phyloP scores from a whole-genome alignment of 2,888 invertebrate species.

The Oxystoma pomonae region DNA sequence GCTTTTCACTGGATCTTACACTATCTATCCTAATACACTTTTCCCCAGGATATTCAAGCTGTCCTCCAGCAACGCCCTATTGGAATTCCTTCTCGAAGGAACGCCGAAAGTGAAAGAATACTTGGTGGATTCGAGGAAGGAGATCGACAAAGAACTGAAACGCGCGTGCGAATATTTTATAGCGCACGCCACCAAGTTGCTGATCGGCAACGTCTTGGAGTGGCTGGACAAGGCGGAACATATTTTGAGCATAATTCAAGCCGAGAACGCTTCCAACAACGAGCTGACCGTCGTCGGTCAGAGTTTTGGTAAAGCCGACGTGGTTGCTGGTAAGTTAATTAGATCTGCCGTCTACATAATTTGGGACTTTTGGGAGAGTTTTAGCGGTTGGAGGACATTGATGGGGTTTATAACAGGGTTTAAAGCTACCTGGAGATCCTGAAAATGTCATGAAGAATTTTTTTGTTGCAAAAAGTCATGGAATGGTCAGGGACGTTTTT shows the following conservation, averaged over 20 bases:
- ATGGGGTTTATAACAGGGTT: too few species aligned
- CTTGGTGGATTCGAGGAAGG: constrained; percentile 89
- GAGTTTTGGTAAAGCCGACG: constrained; percentile 63
- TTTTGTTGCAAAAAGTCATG: too few species aligned
- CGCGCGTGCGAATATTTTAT: constrained; percentile 87
- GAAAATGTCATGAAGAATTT: too few species aligned
- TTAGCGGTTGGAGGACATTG: too few species aligned
- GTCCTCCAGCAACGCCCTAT: constrained; percentile 83
- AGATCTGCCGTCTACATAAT: too few species aligned
- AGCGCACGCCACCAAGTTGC: constrained; percentile 66
- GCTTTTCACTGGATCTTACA: too few species aligned
- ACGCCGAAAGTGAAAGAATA: constrained; percentile 92
- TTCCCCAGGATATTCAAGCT: constrained; percentile 65
- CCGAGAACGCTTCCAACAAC: constrained; percentile 22
- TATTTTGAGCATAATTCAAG: constrained; percentile 27
- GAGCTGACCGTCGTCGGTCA: constrained; percentile 38
- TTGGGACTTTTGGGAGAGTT: too few species aligned
- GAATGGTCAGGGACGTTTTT: too few species aligned
- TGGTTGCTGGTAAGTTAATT: constrained; percentile 61
- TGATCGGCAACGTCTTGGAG: constrained; percentile 52
- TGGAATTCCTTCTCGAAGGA: constrained; percentile 90
- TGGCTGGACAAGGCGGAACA: constrained; percentile 51
- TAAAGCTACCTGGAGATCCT: too few species aligned
- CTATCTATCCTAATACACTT: too few species aligned
- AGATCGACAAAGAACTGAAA: constrained; percentile 92